Percentiles rank a stretch among this genome's conserved stretches.
These are phyloP conservation scores for Heliothis peltigera DNA, from an alignment of 2,888 invertebrate species.

Conservation along the genomic window DNA sequence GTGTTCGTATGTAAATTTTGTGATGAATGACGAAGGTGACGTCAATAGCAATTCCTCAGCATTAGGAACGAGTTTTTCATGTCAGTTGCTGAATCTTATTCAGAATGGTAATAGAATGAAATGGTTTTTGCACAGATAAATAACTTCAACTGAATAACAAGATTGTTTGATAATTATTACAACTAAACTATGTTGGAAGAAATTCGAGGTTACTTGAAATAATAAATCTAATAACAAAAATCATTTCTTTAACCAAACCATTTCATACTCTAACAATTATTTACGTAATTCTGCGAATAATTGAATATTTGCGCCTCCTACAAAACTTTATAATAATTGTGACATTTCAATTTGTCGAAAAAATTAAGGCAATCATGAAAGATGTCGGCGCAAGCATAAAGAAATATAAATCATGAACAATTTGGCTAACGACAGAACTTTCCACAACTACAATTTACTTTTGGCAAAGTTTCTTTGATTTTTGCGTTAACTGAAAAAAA, in stretches of 20 bases:
- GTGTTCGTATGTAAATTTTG: constrained; percentile 26
- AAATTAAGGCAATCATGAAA: constrained; percentile 39
- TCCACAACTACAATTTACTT: constrained; percentile 42
- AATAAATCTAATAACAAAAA: background rate
- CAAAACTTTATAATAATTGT: constrained; percentile 23
- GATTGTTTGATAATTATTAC: background rate
- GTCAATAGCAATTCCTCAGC: constrained; percentile 28
- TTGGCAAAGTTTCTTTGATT: constrained; percentile 18
- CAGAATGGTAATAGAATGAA: background rate
- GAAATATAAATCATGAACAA: constrained; percentile 42
- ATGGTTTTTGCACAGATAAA: background rate
- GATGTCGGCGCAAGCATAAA: constrained; percentile 47
- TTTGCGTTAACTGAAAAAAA: constrained; percentile 24
- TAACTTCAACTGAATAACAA: background rate
- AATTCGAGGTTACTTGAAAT: background rate
- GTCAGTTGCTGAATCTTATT: background rate
- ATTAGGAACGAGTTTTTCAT: background rate
- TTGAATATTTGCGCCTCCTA: constrained; percentile 29
- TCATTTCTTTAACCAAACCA: constrained; percentile 13
- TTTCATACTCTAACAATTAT: constrained; percentile 18
- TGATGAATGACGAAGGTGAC: constrained; percentile 27
- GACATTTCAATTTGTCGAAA: constrained; percentile 39
- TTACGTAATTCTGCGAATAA: constrained; percentile 25
- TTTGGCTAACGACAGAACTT: constrained; percentile 50
- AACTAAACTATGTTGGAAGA: background rate